Conservation (phyloP, 2,113 vertebrate genomes). For the Theropithecus gelada region DNA sequence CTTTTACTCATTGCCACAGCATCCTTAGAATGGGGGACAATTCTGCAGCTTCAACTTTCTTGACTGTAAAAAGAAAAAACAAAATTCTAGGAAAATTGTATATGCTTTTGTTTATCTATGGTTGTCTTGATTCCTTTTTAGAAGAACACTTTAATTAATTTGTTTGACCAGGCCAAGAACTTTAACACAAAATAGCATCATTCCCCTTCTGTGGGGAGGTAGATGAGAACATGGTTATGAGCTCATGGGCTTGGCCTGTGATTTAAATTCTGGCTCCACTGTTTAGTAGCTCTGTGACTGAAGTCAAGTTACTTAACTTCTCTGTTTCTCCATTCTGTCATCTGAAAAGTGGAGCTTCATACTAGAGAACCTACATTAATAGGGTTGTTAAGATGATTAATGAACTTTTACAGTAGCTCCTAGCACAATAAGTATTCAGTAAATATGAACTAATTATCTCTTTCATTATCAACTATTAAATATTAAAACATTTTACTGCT, state of each 20-base stretch:
- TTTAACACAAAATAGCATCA: neutral
- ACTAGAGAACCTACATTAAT: neutral
- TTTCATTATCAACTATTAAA: neutral
- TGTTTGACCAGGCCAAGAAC: constrained; percentile 1
- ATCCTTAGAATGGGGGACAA: neutral
- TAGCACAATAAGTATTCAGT: neutral
- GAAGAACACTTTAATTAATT: neutral
- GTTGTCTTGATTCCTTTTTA: neutral
- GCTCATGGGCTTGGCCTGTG: neutral
- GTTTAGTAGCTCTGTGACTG: constrained; percentile 10
- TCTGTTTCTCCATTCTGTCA: neutral
- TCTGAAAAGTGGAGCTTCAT: neutral
- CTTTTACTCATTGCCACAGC: neutral
- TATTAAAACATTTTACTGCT: neutral
- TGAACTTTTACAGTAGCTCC: neutral
- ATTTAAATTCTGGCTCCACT: neutral
- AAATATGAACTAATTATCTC: neutral
- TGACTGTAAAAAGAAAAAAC: neutral
- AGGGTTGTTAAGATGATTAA: neutral
- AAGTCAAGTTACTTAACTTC: neutral
- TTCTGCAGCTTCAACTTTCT: constrained; percentile 9
- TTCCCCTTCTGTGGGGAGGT: neutral
- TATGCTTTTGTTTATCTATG: neutral
- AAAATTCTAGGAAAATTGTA: constrained; percentile 5
- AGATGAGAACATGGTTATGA: neutral